phyloP scores from a whole-genome alignment of 2,113 vertebrate genomes.

The Dipodomys spectabilis region DNA sequence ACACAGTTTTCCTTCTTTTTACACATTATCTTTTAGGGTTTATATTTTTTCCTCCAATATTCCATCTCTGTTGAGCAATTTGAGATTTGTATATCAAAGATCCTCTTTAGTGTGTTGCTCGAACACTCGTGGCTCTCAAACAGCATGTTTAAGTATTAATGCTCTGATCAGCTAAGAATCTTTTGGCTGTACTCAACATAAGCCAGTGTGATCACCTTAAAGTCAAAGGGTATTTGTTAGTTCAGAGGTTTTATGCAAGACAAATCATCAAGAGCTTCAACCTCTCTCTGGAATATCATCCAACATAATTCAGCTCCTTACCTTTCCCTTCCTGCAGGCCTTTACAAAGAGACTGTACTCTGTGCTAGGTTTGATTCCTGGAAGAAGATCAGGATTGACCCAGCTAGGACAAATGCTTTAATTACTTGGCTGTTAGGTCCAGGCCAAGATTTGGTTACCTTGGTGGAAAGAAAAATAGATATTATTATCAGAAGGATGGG shows the following conservation, averaged over 20 bases:
- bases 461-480: constrained; percentile 7
- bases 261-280: neutral
- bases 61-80: no score
- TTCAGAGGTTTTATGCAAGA: neutral
- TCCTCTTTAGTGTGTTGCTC: neutral
- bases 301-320: neutral
- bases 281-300: neutral
- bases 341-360: neutral
- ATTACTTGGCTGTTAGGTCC: neutral
- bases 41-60: no score
- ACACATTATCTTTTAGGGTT: no score
- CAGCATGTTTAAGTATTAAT: neutral
- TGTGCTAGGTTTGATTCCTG: constrained; percentile 5
- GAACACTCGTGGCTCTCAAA: neutral
- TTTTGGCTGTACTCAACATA: neutral
- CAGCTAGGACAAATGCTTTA: neutral
- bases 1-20: no score
- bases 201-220: neutral
- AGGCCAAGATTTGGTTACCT: neutral
- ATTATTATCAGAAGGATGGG: neutral
- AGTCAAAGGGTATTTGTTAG: neutral
- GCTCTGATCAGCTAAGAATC: neutral
- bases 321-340: neutral
- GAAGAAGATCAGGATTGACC: neutral
- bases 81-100: neutral